Conservation (phyloP, 2,113 vertebrate species). For the Rattus norvegicus region DNA sequence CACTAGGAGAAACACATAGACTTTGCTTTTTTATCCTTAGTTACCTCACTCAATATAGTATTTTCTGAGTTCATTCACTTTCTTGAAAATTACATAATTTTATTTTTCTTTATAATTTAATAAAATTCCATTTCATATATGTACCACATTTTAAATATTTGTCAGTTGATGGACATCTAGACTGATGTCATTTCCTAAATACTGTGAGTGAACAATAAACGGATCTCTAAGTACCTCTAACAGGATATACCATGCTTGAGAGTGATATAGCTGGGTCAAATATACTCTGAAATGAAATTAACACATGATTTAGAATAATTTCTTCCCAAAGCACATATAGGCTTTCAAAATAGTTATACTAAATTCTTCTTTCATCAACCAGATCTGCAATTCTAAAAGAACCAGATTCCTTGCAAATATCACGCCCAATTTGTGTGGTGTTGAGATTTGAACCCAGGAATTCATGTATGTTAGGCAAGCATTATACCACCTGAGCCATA, state of each 20-base stretch:
- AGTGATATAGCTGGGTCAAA: neutral
- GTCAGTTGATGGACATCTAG: neutral
- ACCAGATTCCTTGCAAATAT: neutral
- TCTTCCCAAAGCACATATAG: neutral
- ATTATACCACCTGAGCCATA: neutral
- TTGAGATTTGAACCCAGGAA: neutral
- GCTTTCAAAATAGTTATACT: neutral
- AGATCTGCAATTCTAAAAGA: neutral
- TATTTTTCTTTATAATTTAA: neutral
- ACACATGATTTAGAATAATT: neutral
- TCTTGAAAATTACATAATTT: neutral
- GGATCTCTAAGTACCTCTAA: neutral
- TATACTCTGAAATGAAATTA: neutral
- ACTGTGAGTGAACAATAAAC: neutral
- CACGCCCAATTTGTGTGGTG: neutral
- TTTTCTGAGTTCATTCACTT: neutral
- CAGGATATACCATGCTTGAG: neutral
- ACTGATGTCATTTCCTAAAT: neutral
- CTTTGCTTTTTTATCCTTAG: neutral
- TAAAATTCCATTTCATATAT: neutral
- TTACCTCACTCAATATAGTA: neutral
- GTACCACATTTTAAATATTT: neutral
- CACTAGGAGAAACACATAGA: neutral
- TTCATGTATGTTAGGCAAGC: neutral
- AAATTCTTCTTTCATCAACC: conserved; percentile 26